Evolutionary conservation across 2,113 vertebrate species (phyloP), one percentile per base, ranked within the genome.

Genomic region (Microtus richardsoni): DNA sequence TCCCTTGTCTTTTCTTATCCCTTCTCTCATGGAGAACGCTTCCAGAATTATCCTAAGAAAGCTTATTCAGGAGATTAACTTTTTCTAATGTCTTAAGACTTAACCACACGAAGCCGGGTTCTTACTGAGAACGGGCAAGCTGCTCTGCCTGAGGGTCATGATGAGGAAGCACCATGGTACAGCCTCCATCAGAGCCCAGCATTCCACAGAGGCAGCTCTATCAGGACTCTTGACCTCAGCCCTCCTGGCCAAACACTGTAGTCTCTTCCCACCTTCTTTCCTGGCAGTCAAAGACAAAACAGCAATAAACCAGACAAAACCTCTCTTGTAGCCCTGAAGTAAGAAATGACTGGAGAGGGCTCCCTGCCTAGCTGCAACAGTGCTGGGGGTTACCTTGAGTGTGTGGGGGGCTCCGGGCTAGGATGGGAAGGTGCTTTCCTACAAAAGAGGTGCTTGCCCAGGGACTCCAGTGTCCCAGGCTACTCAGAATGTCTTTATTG

Each of bases 31-130:
- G 90, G 88, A 93, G 64, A 94, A 94, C 73, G 64, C 62, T 74
- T 90, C 80, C 24, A 33, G 70, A 89, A 90, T 95, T 89, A 88
- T 87, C 90, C 60, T 7, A 10, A 89, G 94, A 96, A 93, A 96
- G 73, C 77, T 73, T 93, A 94, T 96, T 96, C 93, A 66, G 95
- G 88, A 88, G 87, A 93, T 74, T 71, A 74, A 96, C 80, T 88
- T 95, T 88, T 95, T 91, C 92, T 86, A 68, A 94, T 95, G 54
- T 90, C 33, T 88, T 73, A 75, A 77, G 87, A 73, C 49, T 74
- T 36, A 91, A 60, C 62, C 5, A 54, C 30, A 24, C 1, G 70
- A 83, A 83, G 66, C 88, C 75, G 44, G 21, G 0, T 75, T 91
- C 36, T 88, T 62, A 74, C 28, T 87, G 49, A 74, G 75, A 73